A percentile compares a stretch with the other conserved stretches of the same genome.
Conservation (phyloP, 2,797 vertebrate genomes). For the Intellagama lesueurii region DNA sequence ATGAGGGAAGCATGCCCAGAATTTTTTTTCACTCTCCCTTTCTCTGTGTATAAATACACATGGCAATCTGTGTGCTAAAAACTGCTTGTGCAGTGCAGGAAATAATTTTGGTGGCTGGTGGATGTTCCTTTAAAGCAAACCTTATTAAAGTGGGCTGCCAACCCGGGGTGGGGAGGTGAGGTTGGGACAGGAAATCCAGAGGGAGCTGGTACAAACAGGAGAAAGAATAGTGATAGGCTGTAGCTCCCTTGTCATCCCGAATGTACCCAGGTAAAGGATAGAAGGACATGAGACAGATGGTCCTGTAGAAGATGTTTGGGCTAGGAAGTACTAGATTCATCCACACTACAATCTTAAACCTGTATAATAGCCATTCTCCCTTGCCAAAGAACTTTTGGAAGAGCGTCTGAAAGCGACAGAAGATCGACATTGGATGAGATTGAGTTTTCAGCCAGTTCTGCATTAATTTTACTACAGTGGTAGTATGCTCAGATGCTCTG, state of each 20-base stretch:
- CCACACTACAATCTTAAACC: neutral
- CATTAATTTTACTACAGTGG: neutral
- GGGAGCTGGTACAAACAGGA: neutral
- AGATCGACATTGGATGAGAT: neutral
- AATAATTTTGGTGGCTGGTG: constrained; percentile 34
- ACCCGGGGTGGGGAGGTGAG: neutral
- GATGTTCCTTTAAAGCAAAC: constrained; percentile 17
- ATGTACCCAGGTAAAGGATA: neutral
- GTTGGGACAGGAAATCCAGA: neutral
- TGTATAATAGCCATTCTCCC: no score
- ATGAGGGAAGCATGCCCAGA: constrained; percentile 68
- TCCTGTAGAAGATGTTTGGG: neutral
- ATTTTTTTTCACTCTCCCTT: constrained; percentile 19
- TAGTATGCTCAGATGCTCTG: no score
- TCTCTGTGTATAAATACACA: constrained; percentile 61
- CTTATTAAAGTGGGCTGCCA: neutral
- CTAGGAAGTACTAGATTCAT: neutral
- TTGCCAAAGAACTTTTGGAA: neutral
- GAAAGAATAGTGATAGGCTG: neutral
- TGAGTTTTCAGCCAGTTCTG: neutral
- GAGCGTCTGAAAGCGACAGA: no score
- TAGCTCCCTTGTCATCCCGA: neutral
- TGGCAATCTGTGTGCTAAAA: constrained; percentile 15
- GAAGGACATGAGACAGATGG: neutral
- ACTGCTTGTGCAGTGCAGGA: constrained; percentile 30